Percentiles rank a stretch among this genome's conserved stretches.
These are phyloP conservation scores for Cercopithecus petaurista DNA, from an alignment of 2,797 vertebrate species.

Conservation along the genomic window DNA sequence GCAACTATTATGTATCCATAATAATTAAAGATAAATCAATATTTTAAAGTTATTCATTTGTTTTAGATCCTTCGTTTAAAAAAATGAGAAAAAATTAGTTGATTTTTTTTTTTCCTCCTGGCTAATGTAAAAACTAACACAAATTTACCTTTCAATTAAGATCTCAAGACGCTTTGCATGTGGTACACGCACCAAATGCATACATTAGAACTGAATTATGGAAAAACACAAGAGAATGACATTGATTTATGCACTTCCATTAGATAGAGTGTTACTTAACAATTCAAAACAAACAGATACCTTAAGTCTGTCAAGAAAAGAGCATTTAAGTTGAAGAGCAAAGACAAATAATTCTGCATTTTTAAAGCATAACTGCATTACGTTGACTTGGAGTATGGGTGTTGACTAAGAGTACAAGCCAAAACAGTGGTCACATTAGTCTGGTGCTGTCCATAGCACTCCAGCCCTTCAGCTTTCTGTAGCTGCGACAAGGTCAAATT, in stretches of 20 bases:
- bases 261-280: background rate
- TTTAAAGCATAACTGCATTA: background rate
- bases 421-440: background rate
- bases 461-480: background rate
- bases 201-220: background rate
- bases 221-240: background rate
- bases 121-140: background rate
- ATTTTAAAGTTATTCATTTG: background rate
- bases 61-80: background rate
- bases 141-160: background rate
- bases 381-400: background rate
- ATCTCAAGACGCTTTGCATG: background rate
- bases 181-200: background rate
- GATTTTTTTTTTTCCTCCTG: too few species aligned
- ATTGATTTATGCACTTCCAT: background rate
- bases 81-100: background rate
- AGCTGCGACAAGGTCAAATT: fast-evolving
- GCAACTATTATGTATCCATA: background rate
- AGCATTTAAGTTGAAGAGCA: background rate
- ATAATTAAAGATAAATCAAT: background rate
- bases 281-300: background rate
- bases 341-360: background rate
- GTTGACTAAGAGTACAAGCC: background rate
- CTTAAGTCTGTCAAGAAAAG: background rate
- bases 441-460: fast-evolving